phyloP scores from a whole-genome alignment of 30 jellyfish, hydroid and myxozoan genomes.

The Pseudorhiza aurosa region DNA sequence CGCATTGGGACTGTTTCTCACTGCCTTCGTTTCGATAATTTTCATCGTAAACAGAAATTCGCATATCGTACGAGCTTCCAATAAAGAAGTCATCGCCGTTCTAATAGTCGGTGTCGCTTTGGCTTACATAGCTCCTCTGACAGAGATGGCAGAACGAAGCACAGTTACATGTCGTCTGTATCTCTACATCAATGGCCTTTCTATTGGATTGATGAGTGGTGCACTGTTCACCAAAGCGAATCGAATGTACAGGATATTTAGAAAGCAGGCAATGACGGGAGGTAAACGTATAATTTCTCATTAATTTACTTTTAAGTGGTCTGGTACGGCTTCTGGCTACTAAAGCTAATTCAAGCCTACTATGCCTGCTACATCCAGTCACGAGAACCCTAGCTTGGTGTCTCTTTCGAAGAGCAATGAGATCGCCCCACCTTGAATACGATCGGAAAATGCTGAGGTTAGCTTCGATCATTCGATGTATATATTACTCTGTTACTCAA shows the following conservation, averaged over 20 bases:
- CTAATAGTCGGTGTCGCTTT: conserved; percentile 53
- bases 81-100: conserved; percentile 49
- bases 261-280: conserved; percentile 58
- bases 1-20: conserved; percentile 44
- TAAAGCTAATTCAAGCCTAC: too few relatives aligned
- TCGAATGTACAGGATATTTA: conserved; percentile 74
- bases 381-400: too few relatives aligned
- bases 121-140: conserved; percentile 52
- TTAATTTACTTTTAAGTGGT: too few relatives aligned
- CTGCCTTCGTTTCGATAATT: conserved; percentile 1
- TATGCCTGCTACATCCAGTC: too few relatives aligned
- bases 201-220: conserved; percentile 69
- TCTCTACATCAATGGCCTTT: conserved; percentile 44
- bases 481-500: too few relatives aligned
- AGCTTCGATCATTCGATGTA: too few relatives aligned
- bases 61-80: conserved; percentile 81
- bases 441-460: too few relatives aligned
- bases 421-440: too few relatives aligned
- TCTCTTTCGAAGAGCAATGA: too few relatives aligned
- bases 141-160: conserved; percentile 16
- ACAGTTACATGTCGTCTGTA: conserved; percentile 32
- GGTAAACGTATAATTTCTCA: conserved; percentile 45
- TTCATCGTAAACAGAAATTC: conserved; percentile 61
- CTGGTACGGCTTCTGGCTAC: too few relatives aligned
- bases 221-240: conserved; percentile 60